Base-by-base conservation (phyloP, 2,888 invertebrate genomes). In the Lycocerus yunnanus region DNA sequence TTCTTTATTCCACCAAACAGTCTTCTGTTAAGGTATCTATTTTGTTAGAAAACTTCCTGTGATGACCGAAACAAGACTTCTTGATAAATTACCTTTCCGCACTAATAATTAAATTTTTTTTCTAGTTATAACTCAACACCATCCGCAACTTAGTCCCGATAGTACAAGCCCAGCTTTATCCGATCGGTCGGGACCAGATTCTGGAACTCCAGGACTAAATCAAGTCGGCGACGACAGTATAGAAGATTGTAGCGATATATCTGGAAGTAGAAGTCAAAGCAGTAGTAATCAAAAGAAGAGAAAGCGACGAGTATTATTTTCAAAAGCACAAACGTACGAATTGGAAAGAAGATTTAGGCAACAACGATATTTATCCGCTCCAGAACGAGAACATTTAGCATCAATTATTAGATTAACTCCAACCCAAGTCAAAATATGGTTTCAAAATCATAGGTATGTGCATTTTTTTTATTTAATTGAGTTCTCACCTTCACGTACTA, bases 351-450 rank as follows among this genome's bases (percentile, higher is more conserved):
- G 98, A 78, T 99, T 99, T 88, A 91, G 97, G 2, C 97, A 98
- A 85, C 99, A 99, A 86, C 90, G 97, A 79, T 99, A 99, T 87
- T 90, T 99, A 14, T 98, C 98, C 2, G 99, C 99, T 0, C 99
- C 99, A 0, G 99, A 99, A 87, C 88, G 99, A 43, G 99, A 99
- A 85, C 98, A 98, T 85, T 89, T 99, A 79, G 99, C 99, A 2
- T 95, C 95, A 78, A 90, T 97, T 82, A 99, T 99, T 79, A 91
- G 97, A 72, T 89, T 99, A 74, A 98, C 99, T 2, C 99, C 99
- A 0, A 99, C 98, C 2, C 99, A 99, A 89, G 95, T 95, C 68
- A 98, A 98, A 88, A 99, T 99, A 83, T 99, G 99, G 99, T 99
- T 99, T 89, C 98, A 98, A 87, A 98, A 98, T 87, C 99, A 99